Evolutionary conservation across 2,888 invertebrate species (phyloP).

Genomic region (Silvanus unidentatus): DNA sequence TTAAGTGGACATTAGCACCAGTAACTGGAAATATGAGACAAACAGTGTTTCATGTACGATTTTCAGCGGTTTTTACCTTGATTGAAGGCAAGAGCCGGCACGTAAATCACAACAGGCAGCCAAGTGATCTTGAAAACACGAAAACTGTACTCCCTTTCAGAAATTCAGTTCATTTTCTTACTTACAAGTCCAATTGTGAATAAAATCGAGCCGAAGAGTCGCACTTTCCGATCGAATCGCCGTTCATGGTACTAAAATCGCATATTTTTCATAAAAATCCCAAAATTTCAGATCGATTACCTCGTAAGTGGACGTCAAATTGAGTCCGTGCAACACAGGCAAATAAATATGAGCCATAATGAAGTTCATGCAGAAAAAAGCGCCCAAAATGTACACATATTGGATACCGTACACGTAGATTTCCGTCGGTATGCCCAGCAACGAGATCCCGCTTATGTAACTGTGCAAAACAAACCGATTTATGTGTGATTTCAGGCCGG

Average conservation of each 20-base stretch:
- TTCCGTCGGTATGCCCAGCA: conserved; percentile 74
- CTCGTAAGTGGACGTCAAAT: conserved; percentile 74
- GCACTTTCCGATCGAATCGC: conserved; percentile 25
- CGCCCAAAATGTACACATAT: conserved; percentile 51
- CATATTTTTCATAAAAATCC: too few species aligned
- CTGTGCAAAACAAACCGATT: conserved; percentile 13
- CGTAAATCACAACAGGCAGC: conserved; percentile 38
- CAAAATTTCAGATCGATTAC: not conserved
- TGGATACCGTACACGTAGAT: conserved; percentile 60
- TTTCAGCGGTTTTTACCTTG: conserved; percentile 1
- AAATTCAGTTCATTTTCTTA: not conserved
- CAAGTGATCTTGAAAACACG: conserved; percentile 39
- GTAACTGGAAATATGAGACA: conserved; percentile 58
- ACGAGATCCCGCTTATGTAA: conserved; percentile 51
- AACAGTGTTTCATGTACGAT: conserved; percentile 3
- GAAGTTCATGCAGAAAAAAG: conserved; percentile 21
- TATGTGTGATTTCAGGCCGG: too few species aligned
- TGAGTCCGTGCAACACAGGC: conserved; percentile 35
- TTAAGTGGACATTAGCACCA: conserved; percentile 72
- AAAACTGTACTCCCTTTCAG: not conserved
- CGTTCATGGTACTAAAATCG: conserved; percentile 21
- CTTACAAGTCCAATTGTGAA: conserved; percentile 25
- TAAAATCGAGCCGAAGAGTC: conserved; percentile 22
- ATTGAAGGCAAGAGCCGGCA: conserved; percentile 30
- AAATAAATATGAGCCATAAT: conserved; percentile 24